These are phyloP conservation scores for Nesidiocoris tenuis DNA, from an alignment of 2,888 invertebrate species.

Conservation along the genomic window DNA sequence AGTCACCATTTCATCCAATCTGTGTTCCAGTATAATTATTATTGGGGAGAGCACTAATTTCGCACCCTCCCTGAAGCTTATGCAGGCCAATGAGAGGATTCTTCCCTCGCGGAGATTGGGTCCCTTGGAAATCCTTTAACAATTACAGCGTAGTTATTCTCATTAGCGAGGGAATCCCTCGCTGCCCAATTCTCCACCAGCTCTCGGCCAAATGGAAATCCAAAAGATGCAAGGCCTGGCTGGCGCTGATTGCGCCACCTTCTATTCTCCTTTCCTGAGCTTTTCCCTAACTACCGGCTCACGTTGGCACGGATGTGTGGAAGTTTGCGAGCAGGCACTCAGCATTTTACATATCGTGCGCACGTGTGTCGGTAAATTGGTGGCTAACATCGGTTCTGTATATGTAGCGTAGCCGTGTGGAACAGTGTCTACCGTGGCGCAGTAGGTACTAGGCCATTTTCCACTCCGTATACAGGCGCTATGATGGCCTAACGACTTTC, in stretches of 20 bases:
- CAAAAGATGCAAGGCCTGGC: not conserved
- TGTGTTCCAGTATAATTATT: too few relatives aligned
- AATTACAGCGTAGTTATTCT: slow-evolving; percentile 27
- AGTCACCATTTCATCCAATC: too few relatives aligned
- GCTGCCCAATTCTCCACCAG: too few relatives aligned
- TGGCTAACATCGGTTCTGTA: not conserved
- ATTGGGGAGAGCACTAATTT: too few relatives aligned
- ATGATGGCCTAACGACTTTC: not conserved
- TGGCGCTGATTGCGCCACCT: not conserved
- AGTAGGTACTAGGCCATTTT: not conserved
- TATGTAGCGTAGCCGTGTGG: too few relatives aligned
- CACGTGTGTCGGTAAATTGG: not conserved
- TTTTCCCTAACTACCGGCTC: not conserved
- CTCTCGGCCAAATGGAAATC: not conserved
- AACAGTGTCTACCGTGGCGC: not conserved
- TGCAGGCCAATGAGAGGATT: too few relatives aligned
- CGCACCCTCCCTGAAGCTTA: too few relatives aligned
- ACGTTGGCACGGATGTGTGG: not conserved
- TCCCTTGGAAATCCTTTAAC: slow-evolving; percentile 9
- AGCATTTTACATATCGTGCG: not conserved
- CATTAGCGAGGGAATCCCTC: slow-evolving; percentile 18
- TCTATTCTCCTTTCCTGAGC: too few relatives aligned
- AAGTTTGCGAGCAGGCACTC: not conserved
- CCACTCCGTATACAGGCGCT: not conserved
- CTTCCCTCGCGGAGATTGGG: not conserved